phyloP scores from a whole-genome alignment of 2,888 invertebrate species.

The Aphidius colemani region DNA sequence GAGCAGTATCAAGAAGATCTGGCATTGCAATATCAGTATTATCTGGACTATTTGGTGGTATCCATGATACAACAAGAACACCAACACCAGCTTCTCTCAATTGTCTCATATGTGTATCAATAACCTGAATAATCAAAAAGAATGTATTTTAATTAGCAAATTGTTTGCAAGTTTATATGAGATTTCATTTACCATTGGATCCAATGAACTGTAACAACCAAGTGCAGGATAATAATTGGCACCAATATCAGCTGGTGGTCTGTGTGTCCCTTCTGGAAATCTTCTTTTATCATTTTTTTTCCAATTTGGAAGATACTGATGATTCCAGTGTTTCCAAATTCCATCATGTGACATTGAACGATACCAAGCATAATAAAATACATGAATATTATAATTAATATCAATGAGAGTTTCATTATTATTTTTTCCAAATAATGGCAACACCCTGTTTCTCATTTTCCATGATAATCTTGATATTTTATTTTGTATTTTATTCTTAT shows the following conservation, averaged over 20 bases:
- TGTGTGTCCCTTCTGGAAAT: slow-evolving; percentile 62
- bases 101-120: slow-evolving; percentile 67
- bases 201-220: slow-evolving; percentile 64
- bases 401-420: slow-evolving; percentile 30
- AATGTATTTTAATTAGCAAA: background rate
- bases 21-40: slow-evolving; percentile 59
- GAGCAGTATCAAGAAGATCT: slow-evolving; percentile 58
- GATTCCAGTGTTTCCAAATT: slow-evolving; percentile 54
- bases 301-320: slow-evolving; percentile 54
- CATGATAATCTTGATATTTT: slow-evolving; percentile 48
- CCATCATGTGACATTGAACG: slow-evolving; percentile 50
- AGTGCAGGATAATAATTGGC: slow-evolving; percentile 64
- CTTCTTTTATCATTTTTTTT: slow-evolving; percentile 57
- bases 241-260: slow-evolving; percentile 64
- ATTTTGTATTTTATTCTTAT: slow-evolving; percentile 34
- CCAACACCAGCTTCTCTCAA: slow-evolving; percentile 66
- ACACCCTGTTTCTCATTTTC: slow-evolving; percentile 46
- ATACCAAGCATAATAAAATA: slow-evolving; percentile 56
- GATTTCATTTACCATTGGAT: slow-evolving; percentile 46
- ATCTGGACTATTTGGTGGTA: slow-evolving; percentile 59
- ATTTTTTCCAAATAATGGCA: slow-evolving; percentile 40
- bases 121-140: slow-evolving; percentile 43
- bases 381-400: slow-evolving; percentile 53
- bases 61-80: slow-evolving; percentile 66
- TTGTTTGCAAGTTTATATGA: background rate